Evolutionary conservation across 2,113 vertebrate genomes (phyloP).

Genomic region (Typhlomys cinereus): DNA sequence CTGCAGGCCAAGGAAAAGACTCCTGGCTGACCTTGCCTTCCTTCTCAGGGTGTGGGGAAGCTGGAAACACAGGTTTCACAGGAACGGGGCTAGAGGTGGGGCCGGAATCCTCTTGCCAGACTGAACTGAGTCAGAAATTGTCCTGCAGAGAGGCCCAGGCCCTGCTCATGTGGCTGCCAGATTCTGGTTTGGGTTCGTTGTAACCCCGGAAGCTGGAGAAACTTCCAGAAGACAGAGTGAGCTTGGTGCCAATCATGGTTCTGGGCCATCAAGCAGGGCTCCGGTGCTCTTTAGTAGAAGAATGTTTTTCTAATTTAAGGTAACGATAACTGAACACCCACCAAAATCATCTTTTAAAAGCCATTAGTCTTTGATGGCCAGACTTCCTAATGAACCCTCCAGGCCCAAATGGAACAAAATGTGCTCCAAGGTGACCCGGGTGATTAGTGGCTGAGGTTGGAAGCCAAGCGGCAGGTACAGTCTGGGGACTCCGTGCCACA

Average conservation of each 20-base stretch:
- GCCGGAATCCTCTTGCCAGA: background rate
- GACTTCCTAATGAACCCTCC: conserved; percentile 60
- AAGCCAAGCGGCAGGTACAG: conserved; percentile 31
- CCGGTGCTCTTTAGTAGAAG: conserved; percentile 43
- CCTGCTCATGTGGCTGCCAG: background rate
- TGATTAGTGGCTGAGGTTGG: conserved; percentile 13
- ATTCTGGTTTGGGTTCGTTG: too few species aligned
- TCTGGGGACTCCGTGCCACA: background rate
- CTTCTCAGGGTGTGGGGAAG: background rate
- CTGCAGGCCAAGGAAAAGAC: background rate
- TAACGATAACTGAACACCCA: conserved; percentile 62
- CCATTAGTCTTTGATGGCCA: conserved; percentile 52
- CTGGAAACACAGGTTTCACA: background rate
- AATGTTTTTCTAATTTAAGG: conserved; percentile 61
- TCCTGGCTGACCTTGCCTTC: background rate
- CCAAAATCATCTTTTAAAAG: conserved; percentile 55
- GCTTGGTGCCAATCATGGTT: background rate
- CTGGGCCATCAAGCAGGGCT: background rate
- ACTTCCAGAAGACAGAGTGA: background rate
- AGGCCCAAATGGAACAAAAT: conserved; percentile 25
- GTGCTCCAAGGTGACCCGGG: conserved; percentile 42
- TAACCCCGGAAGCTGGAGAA: background rate
- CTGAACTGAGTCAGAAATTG: background rate
- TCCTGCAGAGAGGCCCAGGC: background rate
- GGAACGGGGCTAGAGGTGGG: background rate